Base-by-base conservation (phyloP, 2,113 vertebrate genomes). In the Haemorhous mexicanus region DNA sequence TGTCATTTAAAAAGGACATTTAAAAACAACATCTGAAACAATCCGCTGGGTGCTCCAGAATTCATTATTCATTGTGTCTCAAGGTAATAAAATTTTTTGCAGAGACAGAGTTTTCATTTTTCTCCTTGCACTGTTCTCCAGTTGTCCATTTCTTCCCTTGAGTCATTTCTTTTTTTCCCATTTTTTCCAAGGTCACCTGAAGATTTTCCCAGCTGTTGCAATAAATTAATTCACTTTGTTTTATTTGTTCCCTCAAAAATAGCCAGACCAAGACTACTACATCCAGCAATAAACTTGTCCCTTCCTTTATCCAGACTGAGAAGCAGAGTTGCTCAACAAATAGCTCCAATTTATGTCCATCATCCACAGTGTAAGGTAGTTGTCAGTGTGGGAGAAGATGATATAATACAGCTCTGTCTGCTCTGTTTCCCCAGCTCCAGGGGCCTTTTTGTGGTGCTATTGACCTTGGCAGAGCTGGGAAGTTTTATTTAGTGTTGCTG, bases 401-500 rank as follows among this genome's bases (percentile, higher is more conserved):
- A 93, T 94, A 84, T 93, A 95, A 92, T 27, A 63, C 39, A 72
- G 50, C 61, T 91, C 76, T 84, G 62, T 32, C 46, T 96, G 72
- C 72, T 92, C 87, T 59, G 46, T 33, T 93, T 91, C 82, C 50
- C 44, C 61, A 84, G 76, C 77, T 86, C 84, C 81, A 49, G 90
- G 68, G 59, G 46, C 35, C 78, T 81, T 92, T 94, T 68, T 62
- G 49, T 85, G 85, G 11, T 62, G 68, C 58, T 89, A 37, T 91
- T 95, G 95, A 95, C 91, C 91, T 95, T 95, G 93, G 72, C 82
- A 94, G 68, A 87, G 49, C 39, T 62, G 80, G 93, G 80, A 85
- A 88, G 33, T 94, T 97, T 94, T 89, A 95, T 96, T 96, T 96
- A 95, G 87, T 73, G 84, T 63, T 87, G 56, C 81, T 92, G 74